Evolutionary conservation across 1,140 invertebrate genomes (phyloP).

Genomic region (Phymorhynchus buccinoides): DNA sequence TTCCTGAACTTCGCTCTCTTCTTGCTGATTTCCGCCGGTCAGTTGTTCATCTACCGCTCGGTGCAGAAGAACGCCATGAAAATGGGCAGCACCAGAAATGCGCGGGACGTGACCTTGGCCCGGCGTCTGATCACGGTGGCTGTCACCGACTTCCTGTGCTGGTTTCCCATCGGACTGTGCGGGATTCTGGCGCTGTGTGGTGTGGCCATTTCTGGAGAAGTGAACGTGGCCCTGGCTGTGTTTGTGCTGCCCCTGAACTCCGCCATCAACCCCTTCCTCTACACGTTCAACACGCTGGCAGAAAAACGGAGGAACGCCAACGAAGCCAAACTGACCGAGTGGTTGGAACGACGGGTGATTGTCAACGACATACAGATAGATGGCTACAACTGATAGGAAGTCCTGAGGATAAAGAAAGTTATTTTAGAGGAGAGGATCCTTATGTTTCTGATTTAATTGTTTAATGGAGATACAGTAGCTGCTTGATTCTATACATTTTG

Average conservation of each 20-base stretch:
- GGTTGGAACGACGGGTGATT: background rate
- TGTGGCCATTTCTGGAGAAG: background rate
- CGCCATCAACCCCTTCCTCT: background rate
- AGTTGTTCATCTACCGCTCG: background rate
- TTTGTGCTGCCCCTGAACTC: slow-evolving; percentile 14
- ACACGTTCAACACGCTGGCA: slow-evolving; percentile 9
- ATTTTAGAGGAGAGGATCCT: too few species aligned
- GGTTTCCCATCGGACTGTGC: background rate
- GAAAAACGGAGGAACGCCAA: too few species aligned
- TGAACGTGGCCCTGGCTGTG: background rate
- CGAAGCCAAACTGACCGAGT: too few species aligned
- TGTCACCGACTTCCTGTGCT: background rate
- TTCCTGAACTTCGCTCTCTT: slow-evolving; percentile 3
- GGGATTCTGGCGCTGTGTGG: background rate
- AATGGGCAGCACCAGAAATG: too few species aligned
- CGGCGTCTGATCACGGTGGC: background rate
- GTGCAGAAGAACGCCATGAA: background rate
- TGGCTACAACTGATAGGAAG: too few species aligned
- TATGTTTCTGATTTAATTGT: too few species aligned
- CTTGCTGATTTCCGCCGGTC: background rate
- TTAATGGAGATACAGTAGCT: too few species aligned
- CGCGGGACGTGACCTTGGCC: background rate
- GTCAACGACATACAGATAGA: too few species aligned
- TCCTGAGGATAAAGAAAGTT: too few species aligned
- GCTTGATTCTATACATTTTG: too few species aligned